A percentile compares a stretch with the other conserved stretches of the same genome.
These are phyloP conservation scores for Hoplostethus atlanticus DNA, from an alignment of 2,797 vertebrate species.

Conservation along the genomic window DNA sequence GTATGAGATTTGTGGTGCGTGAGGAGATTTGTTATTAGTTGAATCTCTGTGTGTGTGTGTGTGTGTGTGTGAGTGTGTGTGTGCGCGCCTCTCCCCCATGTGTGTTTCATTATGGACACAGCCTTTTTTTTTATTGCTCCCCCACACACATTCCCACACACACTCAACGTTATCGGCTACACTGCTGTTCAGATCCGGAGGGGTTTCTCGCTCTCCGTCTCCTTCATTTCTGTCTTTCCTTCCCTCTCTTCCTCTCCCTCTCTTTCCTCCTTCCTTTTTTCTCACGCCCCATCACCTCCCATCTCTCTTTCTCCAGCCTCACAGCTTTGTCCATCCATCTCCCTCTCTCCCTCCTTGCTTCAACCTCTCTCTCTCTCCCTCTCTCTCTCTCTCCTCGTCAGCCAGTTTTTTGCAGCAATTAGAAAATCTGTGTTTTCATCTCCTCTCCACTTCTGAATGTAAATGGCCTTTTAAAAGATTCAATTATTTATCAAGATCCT, in stretches of 20 bases:
- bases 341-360: no score
- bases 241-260: neutral
- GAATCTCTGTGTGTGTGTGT: neutral
- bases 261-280: neutral
- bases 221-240: neutral
- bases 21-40: no score
- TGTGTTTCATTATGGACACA: constrained; percentile 34
- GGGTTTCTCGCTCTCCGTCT: neutral
- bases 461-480: neutral
- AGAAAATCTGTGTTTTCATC: neutral
- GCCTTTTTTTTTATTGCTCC: neutral
- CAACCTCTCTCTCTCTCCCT: neutral
- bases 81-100: constrained; percentile 2
- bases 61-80: neutral
- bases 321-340: neutral
- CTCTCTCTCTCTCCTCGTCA: neutral
- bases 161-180: neutral
- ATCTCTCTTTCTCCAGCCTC: neutral
- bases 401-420: no score
- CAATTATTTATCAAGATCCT: neutral
- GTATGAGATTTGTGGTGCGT: no score
- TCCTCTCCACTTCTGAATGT: neutral
- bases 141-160: neutral
- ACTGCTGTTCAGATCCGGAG: neutral
- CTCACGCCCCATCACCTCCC: no score